These are phyloP conservation scores for Rallus crepitans DNA, from an alignment of 2,797 vertebrate genomes.

Conservation along the genomic window DNA sequence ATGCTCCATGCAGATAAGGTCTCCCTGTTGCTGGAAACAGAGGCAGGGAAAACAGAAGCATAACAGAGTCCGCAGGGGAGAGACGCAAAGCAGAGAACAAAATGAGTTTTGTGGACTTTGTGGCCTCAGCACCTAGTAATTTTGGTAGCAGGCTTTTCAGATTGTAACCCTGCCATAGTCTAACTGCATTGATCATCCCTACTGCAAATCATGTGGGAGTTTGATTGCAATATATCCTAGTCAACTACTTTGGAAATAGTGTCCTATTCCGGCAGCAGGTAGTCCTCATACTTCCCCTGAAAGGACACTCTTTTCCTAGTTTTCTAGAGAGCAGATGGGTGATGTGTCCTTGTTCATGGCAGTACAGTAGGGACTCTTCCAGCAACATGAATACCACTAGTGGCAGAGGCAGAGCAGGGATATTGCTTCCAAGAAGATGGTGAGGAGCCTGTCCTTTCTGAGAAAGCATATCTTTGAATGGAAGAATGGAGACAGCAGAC, in stretches of 20 bases:
- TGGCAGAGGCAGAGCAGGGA: neutral
- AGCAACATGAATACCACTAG: neutral
- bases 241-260: neutral
- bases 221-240: neutral
- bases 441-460: neutral
- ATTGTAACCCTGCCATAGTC: accelerated
- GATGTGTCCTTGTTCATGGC: neutral
- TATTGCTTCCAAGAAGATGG: neutral
- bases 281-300: neutral
- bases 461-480: neutral
- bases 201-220: neutral
- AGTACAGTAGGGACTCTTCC: neutral
- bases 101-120: neutral
- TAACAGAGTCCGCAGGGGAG: neutral
- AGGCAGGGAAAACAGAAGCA: neutral
- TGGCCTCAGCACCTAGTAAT: neutral
- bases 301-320: neutral
- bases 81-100: neutral
- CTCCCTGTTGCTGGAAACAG: neutral
- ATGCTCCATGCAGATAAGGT: neutral
- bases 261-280: neutral
- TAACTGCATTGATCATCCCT: neutral
- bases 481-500: neutral
- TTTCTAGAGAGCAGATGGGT: neutral
- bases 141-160: neutral